Evolutionary conservation across 2,888 invertebrate species (phyloP).

Genomic region (Amiota communis): DNA sequence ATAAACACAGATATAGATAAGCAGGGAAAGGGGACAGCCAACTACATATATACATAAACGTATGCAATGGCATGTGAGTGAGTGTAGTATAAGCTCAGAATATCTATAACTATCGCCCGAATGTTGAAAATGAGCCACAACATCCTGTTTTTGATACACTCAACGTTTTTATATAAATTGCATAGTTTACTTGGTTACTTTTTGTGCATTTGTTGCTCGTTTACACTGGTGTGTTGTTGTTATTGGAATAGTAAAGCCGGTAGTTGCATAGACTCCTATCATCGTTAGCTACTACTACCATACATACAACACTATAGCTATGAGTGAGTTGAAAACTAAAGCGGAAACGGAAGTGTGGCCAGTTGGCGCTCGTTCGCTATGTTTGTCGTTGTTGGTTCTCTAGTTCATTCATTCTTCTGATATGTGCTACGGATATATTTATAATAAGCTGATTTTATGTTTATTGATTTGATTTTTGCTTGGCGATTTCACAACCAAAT

Average conservation of each 20-base stretch:
- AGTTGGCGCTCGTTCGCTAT: conserved; percentile 62
- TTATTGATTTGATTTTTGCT: conserved; percentile 53
- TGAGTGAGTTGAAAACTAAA: conserved; percentile 40
- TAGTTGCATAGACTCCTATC: conserved; percentile 47
- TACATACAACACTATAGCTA: not conserved
- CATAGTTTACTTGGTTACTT: conserved; percentile 47
- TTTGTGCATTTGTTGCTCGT: conserved; percentile 3
- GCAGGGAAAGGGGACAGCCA: not conserved
- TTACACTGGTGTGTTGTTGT: not conserved
- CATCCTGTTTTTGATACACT: conserved; percentile 54
- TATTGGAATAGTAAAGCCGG: conserved; percentile 49
- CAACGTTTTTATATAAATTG: conserved; percentile 60
- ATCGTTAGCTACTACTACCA: conserved; percentile 31
- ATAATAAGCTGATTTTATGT: conserved; percentile 62
- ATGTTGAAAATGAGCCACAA: conserved; percentile 25
- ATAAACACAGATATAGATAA: not conserved
- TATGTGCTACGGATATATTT: conserved; percentile 8
- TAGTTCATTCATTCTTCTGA: conserved; percentile 27
- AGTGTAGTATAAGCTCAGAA: too few relatives aligned
- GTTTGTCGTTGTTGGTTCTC: not conserved
- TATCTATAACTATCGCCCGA: not conserved
- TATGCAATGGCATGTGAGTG: not conserved
- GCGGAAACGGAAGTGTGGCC: conserved; percentile 69
- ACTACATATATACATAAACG: not conserved
- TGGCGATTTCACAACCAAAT: conserved; percentile 49